phyloP scores from a whole-genome alignment of 2,113 vertebrate species.

The Trogon melanurus region DNA sequence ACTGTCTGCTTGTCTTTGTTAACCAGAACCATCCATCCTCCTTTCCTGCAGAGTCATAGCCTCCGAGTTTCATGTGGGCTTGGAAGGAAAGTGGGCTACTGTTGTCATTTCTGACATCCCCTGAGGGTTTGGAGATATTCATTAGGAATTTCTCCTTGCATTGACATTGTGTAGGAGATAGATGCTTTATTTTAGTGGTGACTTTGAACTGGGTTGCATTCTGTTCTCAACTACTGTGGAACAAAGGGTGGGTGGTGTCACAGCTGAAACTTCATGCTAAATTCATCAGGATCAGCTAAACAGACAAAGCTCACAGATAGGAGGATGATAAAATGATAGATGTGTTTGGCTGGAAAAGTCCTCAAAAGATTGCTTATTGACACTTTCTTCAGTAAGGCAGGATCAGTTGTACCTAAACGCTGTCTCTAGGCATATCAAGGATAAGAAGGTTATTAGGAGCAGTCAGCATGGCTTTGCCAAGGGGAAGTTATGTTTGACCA shows the following conservation, averaged over 20 bases:
- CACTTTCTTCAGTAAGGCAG: neutral
- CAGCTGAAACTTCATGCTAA: neutral
- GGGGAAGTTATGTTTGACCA: too few species aligned
- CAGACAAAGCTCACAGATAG: neutral
- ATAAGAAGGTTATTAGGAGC: too few species aligned
- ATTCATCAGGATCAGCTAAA: neutral
- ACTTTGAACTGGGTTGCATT: neutral
- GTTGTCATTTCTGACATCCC: neutral
- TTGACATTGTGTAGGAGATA: neutral
- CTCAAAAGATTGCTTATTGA: neutral
- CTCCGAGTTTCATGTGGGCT: neutral
- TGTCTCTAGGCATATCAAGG: too few species aligned
- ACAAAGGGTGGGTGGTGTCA: neutral
- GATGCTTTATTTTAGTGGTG: slow-evolving; percentile 8
- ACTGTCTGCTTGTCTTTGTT: neutral
- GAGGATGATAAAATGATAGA: neutral
- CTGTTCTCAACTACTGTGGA: neutral
- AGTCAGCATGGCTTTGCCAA: too few species aligned
- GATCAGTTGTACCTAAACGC: neutral
- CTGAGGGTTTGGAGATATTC: neutral
- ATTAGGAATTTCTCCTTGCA: neutral
- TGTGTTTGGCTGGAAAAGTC: neutral
- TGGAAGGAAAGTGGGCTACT: neutral
- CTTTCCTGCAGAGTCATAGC: neutral
- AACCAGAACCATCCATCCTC: neutral